Base-by-base conservation (phyloP, 2,113 vertebrate species). In the Nycticorax nycticorax region DNA sequence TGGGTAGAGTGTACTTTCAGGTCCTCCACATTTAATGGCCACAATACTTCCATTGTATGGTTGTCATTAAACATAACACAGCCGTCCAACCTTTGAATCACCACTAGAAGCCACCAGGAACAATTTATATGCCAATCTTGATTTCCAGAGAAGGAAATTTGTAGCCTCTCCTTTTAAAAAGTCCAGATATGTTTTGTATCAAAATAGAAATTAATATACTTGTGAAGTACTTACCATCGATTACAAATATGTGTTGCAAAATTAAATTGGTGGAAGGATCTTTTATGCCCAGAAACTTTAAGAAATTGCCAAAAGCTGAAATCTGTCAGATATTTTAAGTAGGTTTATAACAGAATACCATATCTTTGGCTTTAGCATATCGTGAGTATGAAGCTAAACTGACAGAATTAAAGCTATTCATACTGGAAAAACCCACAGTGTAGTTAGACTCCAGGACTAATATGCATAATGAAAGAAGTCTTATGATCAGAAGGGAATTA, bases 351-450 rank as follows among this genome's bases (percentile, higher is more conserved):
- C 27, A 77, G 60, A 76, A 88, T 39, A 48, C 20, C 4, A 0
- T 74, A 60, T 74, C 78, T 74, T 62, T 81, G n/a, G 37, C 57
- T 92, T 83, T 59, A 92, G 74, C 16, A 30, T 74, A 48, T 86
- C 37, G 21, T 39, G 28, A 72, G 9, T 62, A 73, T 63, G 59
- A 95, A 96, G 86, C 33, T 78, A 94, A 83, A 95, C 28, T 94
- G 78, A 64, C 75, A 93, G 77, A 92, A 94, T 88, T 85, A 94
- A 93, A 93, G 64, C 76, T 93, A 83, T 86, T 97, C 81, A 83
- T 45, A 37, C 63, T 81, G 73, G 55, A 82, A 89, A 87, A 93
- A n/a, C 23, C 62, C 79, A 88, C 30, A 71, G 52, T 8, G 37
- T 28, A 64, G 68, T 84, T 88, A 86, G 62, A 66, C 84, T 92